A percentile compares a stretch with the other conserved stretches of the same genome.
Evolutionary conservation across 1,140 invertebrate genomes (phyloP).

Genomic region (Linepithema humile): DNA sequence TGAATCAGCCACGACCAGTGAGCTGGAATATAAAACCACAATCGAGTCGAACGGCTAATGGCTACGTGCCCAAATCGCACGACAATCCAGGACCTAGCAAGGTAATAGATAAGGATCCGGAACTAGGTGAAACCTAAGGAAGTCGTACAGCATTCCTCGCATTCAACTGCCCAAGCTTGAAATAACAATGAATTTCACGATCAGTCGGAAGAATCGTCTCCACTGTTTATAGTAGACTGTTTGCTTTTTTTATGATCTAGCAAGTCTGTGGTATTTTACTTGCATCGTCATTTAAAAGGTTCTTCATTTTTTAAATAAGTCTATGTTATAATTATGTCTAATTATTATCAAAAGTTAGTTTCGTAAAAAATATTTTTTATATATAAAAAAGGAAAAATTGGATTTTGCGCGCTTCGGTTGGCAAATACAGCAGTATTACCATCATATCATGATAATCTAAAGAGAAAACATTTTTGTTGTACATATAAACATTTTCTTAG

Average conservation of each 20-base stretch:
- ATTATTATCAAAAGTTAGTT: background rate
- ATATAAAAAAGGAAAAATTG: too few species aligned
- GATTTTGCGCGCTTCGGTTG: too few species aligned
- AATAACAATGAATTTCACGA: background rate
- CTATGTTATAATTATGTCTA: background rate
- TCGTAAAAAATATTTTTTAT: too few species aligned
- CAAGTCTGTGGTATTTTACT: slow-evolving; percentile 21
- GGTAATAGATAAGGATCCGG: slow-evolving; percentile 68
- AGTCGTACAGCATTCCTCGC: background rate
- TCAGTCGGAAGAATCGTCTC: background rate
- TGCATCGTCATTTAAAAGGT: background rate
- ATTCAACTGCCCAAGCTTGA: slow-evolving; percentile 15
- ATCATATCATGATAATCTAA: too few species aligned
- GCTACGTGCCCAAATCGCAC: slow-evolving; percentile 74
- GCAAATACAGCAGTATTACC: too few species aligned
- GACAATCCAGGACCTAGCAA: slow-evolving; percentile 72
- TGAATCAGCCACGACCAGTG: slow-evolving; percentile 92
- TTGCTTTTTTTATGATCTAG: background rate
- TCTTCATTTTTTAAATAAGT: background rate
- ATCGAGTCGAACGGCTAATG: slow-evolving; percentile 92
- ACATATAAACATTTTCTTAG: too few species aligned
- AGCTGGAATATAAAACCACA: slow-evolving; percentile 91
- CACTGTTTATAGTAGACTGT: background rate
- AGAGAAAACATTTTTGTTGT: too few species aligned
- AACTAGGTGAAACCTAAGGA: slow-evolving; percentile 67